These are phyloP conservation scores for Sapajus apella DNA, from an alignment of 2,113 vertebrate species.

Conservation along the genomic window DNA sequence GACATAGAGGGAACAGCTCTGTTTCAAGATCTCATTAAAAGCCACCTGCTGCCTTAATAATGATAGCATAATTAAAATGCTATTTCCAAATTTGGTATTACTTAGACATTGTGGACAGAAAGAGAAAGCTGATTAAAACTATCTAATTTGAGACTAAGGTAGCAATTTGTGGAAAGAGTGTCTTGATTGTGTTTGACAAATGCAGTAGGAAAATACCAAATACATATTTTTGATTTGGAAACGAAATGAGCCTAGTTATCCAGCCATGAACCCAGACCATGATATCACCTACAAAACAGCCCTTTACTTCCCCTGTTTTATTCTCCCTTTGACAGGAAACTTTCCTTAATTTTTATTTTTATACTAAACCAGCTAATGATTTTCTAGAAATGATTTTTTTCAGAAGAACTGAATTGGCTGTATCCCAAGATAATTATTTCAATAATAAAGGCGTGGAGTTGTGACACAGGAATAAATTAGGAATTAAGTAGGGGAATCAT, in stretches of 20 bases:
- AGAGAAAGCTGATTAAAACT: slow-evolving; percentile 62
- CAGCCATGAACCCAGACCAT: background rate
- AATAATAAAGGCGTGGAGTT: slow-evolving; percentile 50
- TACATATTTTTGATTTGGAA: background rate
- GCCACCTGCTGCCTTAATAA: slow-evolving; percentile 78
- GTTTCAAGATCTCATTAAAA: slow-evolving; percentile 74
- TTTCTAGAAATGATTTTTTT: slow-evolving; percentile 48
- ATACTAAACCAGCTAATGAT: slow-evolving; percentile 46
- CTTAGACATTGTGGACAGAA: slow-evolving; percentile 65
- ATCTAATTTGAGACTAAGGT: slow-evolving; percentile 55
- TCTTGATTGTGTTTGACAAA: slow-evolving; percentile 37
- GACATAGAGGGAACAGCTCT: slow-evolving; percentile 43
- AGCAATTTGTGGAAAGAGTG: slow-evolving; percentile 56
- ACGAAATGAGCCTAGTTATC: background rate
- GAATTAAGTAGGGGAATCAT: slow-evolving; percentile 38
- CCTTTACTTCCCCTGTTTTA: background rate
- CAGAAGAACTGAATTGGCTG: slow-evolving; percentile 30
- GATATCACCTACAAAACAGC: background rate
- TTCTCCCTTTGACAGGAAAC: background rate
- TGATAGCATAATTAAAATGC: slow-evolving; percentile 72
- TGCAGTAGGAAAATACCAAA: background rate
- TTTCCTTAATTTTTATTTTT: slow-evolving; percentile 48
- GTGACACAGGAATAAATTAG: slow-evolving; percentile 30
- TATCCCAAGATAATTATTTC: slow-evolving; percentile 63
- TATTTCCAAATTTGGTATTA: slow-evolving; percentile 59